phyloP scores from a whole-genome alignment of 2,797 vertebrate species.

The Sebastes vulpes region DNA sequence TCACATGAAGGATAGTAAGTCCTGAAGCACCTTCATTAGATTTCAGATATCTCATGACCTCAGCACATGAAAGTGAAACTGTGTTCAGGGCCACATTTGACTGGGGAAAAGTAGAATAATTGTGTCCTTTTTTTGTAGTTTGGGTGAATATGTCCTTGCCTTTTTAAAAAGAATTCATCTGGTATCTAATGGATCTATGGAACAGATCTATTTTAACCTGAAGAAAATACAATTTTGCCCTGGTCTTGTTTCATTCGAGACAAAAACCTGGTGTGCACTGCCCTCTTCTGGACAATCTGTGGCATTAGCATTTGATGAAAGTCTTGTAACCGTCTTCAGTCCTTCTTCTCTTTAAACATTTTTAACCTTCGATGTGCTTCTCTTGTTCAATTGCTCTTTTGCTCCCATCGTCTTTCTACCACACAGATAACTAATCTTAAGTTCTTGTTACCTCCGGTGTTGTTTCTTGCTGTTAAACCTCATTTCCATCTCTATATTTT shows the following conservation, averaged over 20 bases:
- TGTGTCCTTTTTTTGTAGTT: not conserved
- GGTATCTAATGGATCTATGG: not conserved
- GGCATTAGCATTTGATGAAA: not conserved
- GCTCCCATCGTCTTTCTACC: not conserved
- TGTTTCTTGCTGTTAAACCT: not conserved
- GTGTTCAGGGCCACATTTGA: not conserved
- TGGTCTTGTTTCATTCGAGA: not conserved
- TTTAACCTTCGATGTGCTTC: not conserved
- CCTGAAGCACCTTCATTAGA: not conserved
- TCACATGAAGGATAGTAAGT: not conserved
- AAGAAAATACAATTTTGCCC: not conserved
- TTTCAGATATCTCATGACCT: not conserved
- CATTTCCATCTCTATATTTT: not conserved
- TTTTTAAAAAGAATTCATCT: not conserved
- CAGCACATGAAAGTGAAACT: not conserved
- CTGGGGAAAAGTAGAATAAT: not conserved
- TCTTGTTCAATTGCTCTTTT: not conserved
- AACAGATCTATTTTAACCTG: not conserved
- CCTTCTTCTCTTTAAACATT: not conserved
- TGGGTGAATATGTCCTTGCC: not conserved
- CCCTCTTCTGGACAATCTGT: slow-evolving; percentile 63
- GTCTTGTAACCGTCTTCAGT: slow-evolving; percentile 9
- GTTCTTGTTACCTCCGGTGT: fast-evolving
- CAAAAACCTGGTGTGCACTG: slow-evolving; percentile 24
- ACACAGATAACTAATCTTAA: not conserved